phyloP scores from a whole-genome alignment of 2,113 vertebrate genomes.

The Maccullochella peelii region DNA sequence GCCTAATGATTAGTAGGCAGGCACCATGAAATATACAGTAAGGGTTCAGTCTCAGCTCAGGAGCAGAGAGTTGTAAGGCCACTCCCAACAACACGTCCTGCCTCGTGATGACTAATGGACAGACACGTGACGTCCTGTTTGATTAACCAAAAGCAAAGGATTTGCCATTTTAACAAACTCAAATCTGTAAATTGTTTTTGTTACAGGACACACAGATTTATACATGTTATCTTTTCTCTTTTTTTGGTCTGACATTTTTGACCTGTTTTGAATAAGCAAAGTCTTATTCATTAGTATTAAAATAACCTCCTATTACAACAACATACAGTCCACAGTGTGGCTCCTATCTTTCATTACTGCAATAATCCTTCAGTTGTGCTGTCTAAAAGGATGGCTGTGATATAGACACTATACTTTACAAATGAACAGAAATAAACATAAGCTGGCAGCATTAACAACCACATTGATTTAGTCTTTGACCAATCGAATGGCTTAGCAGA shows the following conservation, averaged over 20 bases:
- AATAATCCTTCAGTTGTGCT: neutral
- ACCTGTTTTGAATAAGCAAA: conserved; percentile 2
- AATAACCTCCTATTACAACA: neutral
- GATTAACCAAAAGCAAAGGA: neutral
- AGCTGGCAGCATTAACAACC: neutral
- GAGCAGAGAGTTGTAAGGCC: conserved; percentile 8
- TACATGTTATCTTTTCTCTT: neutral
- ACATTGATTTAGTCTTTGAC: neutral
- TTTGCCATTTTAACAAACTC: conserved; percentile 4
- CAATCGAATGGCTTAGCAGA: neutral
- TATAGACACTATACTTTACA: neutral
- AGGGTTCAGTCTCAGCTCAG: neutral
- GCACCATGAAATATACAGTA: neutral
- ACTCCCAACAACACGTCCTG: conserved; percentile 18
- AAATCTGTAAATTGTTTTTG: neutral
- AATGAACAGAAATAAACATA: neutral
- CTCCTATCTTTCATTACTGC: neutral
- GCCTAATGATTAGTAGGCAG: neutral
- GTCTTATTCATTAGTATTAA: neutral
- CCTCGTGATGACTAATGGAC: conserved; percentile 21
- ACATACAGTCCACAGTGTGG: neutral
- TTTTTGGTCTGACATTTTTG: neutral
- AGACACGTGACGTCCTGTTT: conserved; percentile 3
- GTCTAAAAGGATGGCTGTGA: neutral
- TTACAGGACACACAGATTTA: neutral